Evolutionary conservation across 2,797 vertebrate genomes (phyloP).

Genomic region (Sparus aurata): DNA sequence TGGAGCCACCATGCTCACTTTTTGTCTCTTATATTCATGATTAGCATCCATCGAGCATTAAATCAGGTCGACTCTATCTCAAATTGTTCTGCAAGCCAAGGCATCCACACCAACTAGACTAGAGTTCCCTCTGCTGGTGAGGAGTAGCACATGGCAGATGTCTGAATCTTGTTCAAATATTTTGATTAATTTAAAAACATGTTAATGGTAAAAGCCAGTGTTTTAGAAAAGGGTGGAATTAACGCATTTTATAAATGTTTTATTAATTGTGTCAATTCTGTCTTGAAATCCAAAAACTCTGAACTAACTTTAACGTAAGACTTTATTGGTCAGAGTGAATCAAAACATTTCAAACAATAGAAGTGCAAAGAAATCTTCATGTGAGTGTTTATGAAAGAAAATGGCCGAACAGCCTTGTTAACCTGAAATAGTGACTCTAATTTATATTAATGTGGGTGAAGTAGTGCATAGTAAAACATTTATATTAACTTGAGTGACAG

Average conservation of each 20-base stretch:
- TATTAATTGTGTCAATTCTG: background rate
- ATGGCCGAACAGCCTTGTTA: background rate
- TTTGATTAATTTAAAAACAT: background rate
- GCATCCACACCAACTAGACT: background rate
- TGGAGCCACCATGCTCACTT: background rate
- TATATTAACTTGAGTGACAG: slow-evolving; percentile 17
- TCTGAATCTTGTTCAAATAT: background rate
- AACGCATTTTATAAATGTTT: background rate
- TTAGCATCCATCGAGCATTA: background rate
- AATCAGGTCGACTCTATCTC: background rate
- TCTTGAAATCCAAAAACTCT: background rate
- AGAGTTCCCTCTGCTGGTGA: slow-evolving; percentile 38
- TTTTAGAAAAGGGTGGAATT: no score
- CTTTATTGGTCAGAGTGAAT: slow-evolving; percentile 63
- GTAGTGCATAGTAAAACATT: slow-evolving; percentile 15
- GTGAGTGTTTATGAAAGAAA: slow-evolving; percentile 36
- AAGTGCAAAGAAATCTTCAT: slow-evolving; percentile 16
- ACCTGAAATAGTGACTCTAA: slow-evolving; percentile 25
- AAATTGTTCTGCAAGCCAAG: background rate
- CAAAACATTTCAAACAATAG: slow-evolving; percentile 38
- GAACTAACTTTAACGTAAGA: slow-evolving; percentile 27
- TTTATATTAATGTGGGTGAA: slow-evolving; percentile 15
- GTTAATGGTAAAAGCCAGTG: no score
- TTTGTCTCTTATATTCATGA: background rate
- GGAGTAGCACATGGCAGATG: background rate